Base-by-base conservation (phyloP, 1,140 invertebrate genomes). In the Luehdorfia chinensis region DNA sequence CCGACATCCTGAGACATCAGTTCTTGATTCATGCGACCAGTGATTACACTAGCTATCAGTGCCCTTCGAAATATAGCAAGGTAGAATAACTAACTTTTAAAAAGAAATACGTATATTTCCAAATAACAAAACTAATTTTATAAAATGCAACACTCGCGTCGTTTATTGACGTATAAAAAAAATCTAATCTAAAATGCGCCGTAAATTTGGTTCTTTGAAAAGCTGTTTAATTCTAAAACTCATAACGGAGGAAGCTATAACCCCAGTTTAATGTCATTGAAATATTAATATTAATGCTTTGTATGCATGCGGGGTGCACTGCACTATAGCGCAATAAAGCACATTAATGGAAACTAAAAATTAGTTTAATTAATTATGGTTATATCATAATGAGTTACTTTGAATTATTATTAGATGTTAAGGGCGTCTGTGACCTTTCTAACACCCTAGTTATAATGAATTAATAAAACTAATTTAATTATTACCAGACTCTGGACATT, bases 271-370 rank as follows among this genome's bases (percentile, higher is more conserved):
- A 60, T 49, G 28, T 50, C 39, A 61, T 61, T 57, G 31, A 36
- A 58, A 56, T 53, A 59, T 60, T 54, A 67, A 64, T 62, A 62
- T 64, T 66, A 66, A 67, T 73, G 47, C 32, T 14, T 44, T 33
- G 30, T 47, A 47, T 54, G 60, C 50, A 47, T 55, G 47, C 43
- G 43, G n/a, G n/a, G n/a, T n/a, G n/a, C 9, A 16, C 9, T 49
- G 51, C 51, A 54, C 12, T 52, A 32, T 23, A 50, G 43, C 25
- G 31, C 39, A 34, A 16, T 23, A 47, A 4, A 28, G 13, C 34
- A 30, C 5, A 7, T 16, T 43, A 43, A 43, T 21, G 19, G 19
- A 21, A 37, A 37, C 12, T n/a, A n/a, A n/a, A n/a, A n/a, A 19
- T n/a, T 21, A 37, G 21, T 37, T 37, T 37, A 9, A 37, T 19